Conservation (phyloP, 2,113 vertebrate genomes). For the Brachyhypopomus gauderio region DNA sequence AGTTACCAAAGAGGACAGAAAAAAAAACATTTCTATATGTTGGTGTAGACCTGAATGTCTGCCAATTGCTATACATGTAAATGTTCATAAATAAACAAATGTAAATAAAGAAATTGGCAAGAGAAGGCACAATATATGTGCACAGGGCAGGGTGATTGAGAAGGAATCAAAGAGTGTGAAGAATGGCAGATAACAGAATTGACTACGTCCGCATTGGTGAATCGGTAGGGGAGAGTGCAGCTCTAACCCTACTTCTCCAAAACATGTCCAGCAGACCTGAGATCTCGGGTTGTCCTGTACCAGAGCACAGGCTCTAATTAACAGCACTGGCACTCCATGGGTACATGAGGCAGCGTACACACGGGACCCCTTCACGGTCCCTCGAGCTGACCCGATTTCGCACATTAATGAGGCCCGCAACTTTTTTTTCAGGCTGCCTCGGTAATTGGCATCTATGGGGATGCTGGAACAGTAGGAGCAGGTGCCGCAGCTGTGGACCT, state of each 20-base stretch:
- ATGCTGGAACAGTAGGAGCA: slow-evolving; percentile 22
- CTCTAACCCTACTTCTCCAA: not conserved
- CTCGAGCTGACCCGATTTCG: slow-evolving; percentile 43
- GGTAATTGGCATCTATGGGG: slow-evolving; percentile 41
- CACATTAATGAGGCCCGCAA: slow-evolving; percentile 48
- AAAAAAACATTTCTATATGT: no score
- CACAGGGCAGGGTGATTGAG: no score
- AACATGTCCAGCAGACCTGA: not conserved
- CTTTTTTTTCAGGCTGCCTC: slow-evolving; percentile 32
- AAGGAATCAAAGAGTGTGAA: not conserved
- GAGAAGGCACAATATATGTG: no score
- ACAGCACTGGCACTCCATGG: slow-evolving; percentile 22
- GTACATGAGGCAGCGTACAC: slow-evolving; percentile 19
- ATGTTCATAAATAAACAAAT: no score
- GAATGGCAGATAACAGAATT: not conserved
- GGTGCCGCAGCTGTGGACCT: slow-evolving; percentile 5
- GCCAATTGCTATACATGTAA: no score
- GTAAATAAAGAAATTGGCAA: no score
- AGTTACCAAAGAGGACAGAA: no score
- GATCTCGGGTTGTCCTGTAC: not conserved
- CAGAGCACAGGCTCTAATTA: slow-evolving; percentile 43
- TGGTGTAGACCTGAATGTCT: no score
- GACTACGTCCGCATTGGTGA: not conserved
- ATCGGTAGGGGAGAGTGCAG: not conserved
- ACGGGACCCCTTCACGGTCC: slow-evolving; percentile 25